Evolutionary conservation across 2,888 invertebrate genomes (phyloP).

Genomic region (Argynnis bischoffii): DNA sequence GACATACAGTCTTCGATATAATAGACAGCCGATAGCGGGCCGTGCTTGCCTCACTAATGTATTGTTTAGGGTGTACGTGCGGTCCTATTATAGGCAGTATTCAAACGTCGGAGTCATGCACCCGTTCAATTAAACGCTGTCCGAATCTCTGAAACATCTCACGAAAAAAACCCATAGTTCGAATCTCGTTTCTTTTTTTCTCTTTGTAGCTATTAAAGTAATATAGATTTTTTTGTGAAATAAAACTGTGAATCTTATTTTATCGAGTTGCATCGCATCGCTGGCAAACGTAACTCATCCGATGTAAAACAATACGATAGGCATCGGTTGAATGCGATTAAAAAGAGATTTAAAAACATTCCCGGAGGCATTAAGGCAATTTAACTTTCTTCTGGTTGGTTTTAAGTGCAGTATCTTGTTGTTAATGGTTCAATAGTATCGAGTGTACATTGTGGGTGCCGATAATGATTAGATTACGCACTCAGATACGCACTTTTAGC

Average conservation of each 20-base stretch:
- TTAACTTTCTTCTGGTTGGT: conserved; percentile 58
- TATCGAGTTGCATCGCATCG: conserved; percentile 65
- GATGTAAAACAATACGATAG: conserved; percentile 76
- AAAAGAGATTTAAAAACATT: conserved; percentile 64
- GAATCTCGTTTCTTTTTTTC: conserved; percentile 58
- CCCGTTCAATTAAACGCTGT: conserved; percentile 70
- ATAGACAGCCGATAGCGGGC: conserved; percentile 20
- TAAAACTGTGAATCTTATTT: conserved; percentile 69
- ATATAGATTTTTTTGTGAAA: conserved; percentile 63
- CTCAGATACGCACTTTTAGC: conserved; percentile 36
- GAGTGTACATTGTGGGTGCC: conserved; percentile 36
- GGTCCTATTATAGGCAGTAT: conserved; percentile 68
- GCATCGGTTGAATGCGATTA: conserved; percentile 65
- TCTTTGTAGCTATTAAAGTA: conserved; percentile 74
- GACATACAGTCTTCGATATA: conserved; percentile 22
- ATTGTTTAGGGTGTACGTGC: conserved; percentile 59
- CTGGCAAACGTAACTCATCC: conserved; percentile 66
- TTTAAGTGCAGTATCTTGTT: conserved; percentile 75
- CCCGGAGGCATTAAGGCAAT: conserved; percentile 60
- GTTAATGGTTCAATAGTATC: conserved; percentile 54
- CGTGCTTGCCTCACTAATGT: conserved; percentile 39
- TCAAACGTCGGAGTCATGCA: conserved; percentile 72
- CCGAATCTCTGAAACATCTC: conserved; percentile 63
- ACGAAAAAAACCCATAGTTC: conserved; percentile 62
- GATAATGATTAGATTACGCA: conserved; percentile 37